Percentiles rank a stretch among this genome's conserved stretches.
Conservation (phyloP, 2,888 invertebrate species). For the Papilio elwesi region DNA sequence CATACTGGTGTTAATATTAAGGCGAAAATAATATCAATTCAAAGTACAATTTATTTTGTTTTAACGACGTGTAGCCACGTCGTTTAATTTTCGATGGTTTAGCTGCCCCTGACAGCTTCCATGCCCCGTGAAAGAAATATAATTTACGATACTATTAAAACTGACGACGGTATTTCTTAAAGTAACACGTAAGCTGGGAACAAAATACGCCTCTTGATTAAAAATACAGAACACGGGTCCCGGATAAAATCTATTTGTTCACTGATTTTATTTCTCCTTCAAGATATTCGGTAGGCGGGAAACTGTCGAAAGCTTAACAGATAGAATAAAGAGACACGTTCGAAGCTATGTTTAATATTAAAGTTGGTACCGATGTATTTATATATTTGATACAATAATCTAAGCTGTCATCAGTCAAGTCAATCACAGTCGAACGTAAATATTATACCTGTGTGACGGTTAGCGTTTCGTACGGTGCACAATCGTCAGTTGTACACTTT, state of each 20-base stretch:
- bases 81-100: slow-evolving; percentile 28
- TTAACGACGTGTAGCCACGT: neutral
- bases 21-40: neutral
- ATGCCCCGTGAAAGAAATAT: slow-evolving; percentile 31
- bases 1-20: neutral
- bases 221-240: slow-evolving; percentile 13
- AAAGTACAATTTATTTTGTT: slow-evolving; percentile 4
- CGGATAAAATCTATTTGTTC: slow-evolving; percentile 22
- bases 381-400: neutral
- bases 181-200: slow-evolving; percentile 5
- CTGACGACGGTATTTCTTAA: slow-evolving; percentile 27
- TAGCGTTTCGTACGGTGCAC: no score
- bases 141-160: slow-evolving; percentile 28
- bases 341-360: neutral
- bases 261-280: slow-evolving; percentile 20
- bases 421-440: no score
- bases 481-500: no score
- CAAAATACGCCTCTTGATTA: slow-evolving; percentile 21
- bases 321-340: slow-evolving; percentile 14
- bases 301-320: slow-evolving; percentile 16
- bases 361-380: slow-evolving; percentile 7
- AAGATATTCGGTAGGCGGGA: slow-evolving; percentile 7
- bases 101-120: slow-evolving; percentile 25
- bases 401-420: no score
- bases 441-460: no score